Evolutionary conservation across 2,113 vertebrate genomes (phyloP).

Genomic region (Turnix velox): DNA sequence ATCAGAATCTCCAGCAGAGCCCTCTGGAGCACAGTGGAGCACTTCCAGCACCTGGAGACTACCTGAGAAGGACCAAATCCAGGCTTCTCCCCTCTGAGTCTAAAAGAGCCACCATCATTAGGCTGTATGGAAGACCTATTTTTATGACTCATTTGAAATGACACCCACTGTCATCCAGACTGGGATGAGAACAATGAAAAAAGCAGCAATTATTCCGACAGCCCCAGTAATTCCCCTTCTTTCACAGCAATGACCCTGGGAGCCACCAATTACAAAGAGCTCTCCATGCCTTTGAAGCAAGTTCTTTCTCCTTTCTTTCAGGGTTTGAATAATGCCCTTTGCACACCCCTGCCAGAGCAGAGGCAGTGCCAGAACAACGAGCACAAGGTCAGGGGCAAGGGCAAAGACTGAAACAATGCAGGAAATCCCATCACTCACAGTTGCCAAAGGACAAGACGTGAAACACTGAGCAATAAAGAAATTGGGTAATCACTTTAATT

Average conservation of each 20-base stretch:
- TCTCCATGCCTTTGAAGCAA: background rate
- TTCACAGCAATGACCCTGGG: background rate
- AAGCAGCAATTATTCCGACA: conserved; percentile 25
- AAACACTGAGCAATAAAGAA: background rate
- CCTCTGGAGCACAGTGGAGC: rapidly evolving
- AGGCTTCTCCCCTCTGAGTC: background rate
- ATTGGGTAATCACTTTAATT: conserved; percentile 29
- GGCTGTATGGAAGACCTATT: background rate
- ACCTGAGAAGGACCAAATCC: background rate
- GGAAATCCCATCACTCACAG: background rate
- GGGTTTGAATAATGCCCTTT: conserved; percentile 35
- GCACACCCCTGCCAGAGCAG: conserved; percentile 14
- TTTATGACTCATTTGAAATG: background rate
- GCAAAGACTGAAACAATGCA: conserved; percentile 18
- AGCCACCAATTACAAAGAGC: background rate
- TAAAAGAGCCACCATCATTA: background rate
- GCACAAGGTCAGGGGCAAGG: background rate
- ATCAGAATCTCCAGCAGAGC: rapidly evolving
- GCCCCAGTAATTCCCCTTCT: conserved; percentile 21
- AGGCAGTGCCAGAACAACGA: background rate
- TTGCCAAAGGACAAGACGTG: background rate
- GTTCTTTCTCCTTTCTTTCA: background rate
- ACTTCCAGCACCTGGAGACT: background rate
- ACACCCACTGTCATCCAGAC: background rate
- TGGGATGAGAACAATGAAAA: conserved; percentile 9